phyloP scores from a whole-genome alignment of 2,888 invertebrate species.

The Cylloceria caligata region DNA sequence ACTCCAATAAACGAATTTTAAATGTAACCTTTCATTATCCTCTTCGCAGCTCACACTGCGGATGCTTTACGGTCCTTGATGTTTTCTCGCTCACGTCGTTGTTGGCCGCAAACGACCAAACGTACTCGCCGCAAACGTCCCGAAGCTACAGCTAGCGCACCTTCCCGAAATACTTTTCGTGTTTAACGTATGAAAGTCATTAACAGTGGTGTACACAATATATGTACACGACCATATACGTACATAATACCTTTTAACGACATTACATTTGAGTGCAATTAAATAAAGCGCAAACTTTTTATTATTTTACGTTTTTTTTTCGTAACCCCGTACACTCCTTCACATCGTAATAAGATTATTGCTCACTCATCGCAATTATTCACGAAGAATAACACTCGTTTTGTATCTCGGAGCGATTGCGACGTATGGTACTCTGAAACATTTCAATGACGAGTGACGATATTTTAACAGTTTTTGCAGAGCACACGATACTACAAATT shows the following conservation, averaged over 20 bases:
- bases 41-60: conserved; percentile 3
- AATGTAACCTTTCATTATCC: conserved; percentile 41
- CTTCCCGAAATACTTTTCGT: conserved; percentile 24
- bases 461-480: too few relatives aligned
- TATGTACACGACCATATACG: not conserved
- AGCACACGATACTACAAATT: too few relatives aligned
- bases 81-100: conserved; percentile 25
- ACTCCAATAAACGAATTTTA: conserved; percentile 45
- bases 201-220: conserved; percentile 39
- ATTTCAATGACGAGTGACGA: not conserved
- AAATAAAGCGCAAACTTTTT: conserved; percentile 16
- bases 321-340: not conserved
- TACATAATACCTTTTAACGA: conserved; percentile 26
- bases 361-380: conserved; percentile 32
- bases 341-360: conserved; percentile 22
- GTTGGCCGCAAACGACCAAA: conserved; percentile 37
- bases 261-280: conserved; percentile 12
- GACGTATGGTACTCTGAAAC: not conserved
- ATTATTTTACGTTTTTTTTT: conserved; percentile 7
- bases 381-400: not conserved
- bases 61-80: conserved; percentile 46
- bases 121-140: conserved; percentile 32
- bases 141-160: conserved; percentile 7
- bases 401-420: not conserved
- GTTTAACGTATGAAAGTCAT: conserved; percentile 26